Evolutionary conservation across 2,113 vertebrate species (phyloP).

Genomic region (Notiomystis cincta): DNA sequence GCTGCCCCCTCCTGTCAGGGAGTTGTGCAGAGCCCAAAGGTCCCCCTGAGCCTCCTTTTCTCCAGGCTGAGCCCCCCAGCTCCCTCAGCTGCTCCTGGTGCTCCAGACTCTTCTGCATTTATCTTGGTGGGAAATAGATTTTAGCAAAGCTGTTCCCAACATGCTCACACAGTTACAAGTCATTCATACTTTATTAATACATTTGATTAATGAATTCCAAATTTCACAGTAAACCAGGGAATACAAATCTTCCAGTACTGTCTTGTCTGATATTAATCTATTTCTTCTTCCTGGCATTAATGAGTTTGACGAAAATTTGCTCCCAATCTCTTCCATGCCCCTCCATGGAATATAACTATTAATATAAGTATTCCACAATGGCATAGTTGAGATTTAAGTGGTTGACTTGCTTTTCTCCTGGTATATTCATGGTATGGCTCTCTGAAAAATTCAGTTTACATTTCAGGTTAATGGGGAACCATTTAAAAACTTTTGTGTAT

Average conservation of each 20-base stretch:
- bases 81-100: background rate
- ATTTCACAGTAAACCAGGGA: background rate
- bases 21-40: background rate
- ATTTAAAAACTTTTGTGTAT: background rate
- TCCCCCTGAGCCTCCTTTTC: background rate
- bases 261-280: background rate
- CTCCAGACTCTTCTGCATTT: background rate
- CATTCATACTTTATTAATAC: background rate
- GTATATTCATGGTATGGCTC: background rate
- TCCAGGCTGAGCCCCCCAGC: background rate
- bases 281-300: background rate
- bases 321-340: background rate
- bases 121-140: background rate
- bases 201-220: background rate
- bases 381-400: background rate
- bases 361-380: background rate
- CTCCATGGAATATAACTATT: background rate
- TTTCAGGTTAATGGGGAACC: background rate
- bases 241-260: background rate
- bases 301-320: background rate
- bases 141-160: background rate
- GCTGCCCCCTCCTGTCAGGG: background rate
- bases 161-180: background rate
- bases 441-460: background rate
- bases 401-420: background rate